Percentiles rank a stretch among this genome's conserved stretches.
phyloP scores from a whole-genome alignment of 1,140 invertebrate species.

The Trialeurodes vaporariorum region DNA sequence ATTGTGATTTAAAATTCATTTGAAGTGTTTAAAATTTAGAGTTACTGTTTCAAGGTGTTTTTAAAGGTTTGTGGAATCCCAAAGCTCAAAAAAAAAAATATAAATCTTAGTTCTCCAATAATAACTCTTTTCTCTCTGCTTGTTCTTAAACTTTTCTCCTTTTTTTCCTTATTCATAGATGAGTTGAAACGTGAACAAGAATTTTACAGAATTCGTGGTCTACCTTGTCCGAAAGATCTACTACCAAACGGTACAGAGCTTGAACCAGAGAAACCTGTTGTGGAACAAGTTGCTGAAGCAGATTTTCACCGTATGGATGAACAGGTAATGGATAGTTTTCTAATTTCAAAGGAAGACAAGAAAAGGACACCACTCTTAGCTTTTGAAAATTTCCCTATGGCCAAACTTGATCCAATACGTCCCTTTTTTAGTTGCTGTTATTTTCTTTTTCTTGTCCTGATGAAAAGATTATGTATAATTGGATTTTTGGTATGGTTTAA shows the following conservation, averaged over 20 bases:
- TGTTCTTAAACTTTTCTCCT: not conserved
- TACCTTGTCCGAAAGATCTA: conserved; percentile 80
- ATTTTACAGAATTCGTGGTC: conserved; percentile 69
- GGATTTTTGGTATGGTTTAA: not conserved
- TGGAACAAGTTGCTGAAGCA: conserved; percentile 61
- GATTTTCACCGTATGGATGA: conserved; percentile 92
- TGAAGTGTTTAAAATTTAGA: too few relatives aligned
- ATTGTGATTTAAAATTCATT: too few relatives aligned
- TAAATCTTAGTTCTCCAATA: not conserved
- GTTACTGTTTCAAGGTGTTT: too few relatives aligned
- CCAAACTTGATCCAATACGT: too few relatives aligned
- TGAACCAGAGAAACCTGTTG: conserved; percentile 48
- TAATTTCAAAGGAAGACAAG: too few relatives aligned
- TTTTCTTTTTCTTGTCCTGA: too few relatives aligned
- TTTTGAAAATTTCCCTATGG: too few relatives aligned
- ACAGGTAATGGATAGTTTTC: too few relatives aligned
- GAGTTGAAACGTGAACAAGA: conserved; percentile 76
- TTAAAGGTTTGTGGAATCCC: too few relatives aligned
- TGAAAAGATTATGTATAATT: too few relatives aligned
- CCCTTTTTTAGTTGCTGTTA: too few relatives aligned
- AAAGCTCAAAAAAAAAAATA: not conserved
- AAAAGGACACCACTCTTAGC: too few relatives aligned
- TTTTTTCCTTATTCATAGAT: conserved; percentile 42
- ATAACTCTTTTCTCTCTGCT: not conserved
- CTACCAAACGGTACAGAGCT: conserved; percentile 50